Base-by-base conservation (phyloP, 2,888 invertebrate genomes). In the Chloromyia formosa region DNA sequence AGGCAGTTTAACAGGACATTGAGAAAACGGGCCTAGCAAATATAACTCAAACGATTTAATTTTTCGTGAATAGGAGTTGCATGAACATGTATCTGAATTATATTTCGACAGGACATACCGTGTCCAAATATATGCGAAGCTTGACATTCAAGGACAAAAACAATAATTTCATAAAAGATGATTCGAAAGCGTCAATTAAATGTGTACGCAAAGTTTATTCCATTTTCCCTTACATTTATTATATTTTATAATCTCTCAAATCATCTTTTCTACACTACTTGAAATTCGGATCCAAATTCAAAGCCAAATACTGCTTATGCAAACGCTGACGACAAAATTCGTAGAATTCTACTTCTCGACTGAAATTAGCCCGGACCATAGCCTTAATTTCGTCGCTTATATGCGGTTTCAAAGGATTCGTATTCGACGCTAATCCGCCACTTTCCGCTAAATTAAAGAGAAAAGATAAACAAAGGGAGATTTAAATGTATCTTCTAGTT, bases 311-410 rank as follows among this genome's bases (percentile, higher is more conserved):
- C 81, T 95, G 95, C 82, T 90, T 88, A 81, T 94, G 91, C 18
- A 95, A 87, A 80, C 95, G 87, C 82, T 95, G 94, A 80, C 90
- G 90, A 84, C 94, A 94, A 83, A 95, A 95, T 82, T 95, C 90
- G 84, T 95, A 95, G 83, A 95, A 94, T 81, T 95, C 95, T 12
- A 95, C 93, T 86, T 95, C 95, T 69, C 92, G 87, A 0, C 94
- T 94, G 83, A 95, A 94, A 85, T 95, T 95, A 58, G 88, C 89
- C 78, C 94, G 88, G 4, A 95, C 92, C 73, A 94, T 89, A 35
- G 93, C 91, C 82, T 93, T 94, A 9, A 95, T 91, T 79, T 92
- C 91, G 79, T 93, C 92, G 60, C 92, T 91, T 1, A 95, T 93
- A 0, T 92, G 90, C 0, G 94, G 95, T 81, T 95, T 95, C 86